phyloP scores from a whole-genome alignment of 2,797 vertebrate genomes.

The Chelonia mydas region DNA sequence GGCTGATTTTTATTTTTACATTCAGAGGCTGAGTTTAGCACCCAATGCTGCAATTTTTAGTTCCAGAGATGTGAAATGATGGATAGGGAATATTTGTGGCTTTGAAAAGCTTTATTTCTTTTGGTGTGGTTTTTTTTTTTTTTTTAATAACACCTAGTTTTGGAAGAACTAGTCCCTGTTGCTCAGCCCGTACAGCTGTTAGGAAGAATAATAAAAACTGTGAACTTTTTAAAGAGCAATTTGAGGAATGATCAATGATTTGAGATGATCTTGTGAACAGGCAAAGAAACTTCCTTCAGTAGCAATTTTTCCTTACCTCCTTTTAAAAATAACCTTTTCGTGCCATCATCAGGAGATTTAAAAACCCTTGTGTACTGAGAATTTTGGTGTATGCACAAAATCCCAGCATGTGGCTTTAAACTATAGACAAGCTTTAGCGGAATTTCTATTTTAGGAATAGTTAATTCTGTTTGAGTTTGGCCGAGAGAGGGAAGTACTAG shows the following conservation, averaged over 20 bases:
- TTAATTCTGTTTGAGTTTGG: slow-evolving; percentile 75
- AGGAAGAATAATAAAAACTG: slow-evolving; percentile 36
- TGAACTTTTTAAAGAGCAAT: slow-evolving; percentile 16
- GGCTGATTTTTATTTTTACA: not conserved
- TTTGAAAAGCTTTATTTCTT: not conserved
- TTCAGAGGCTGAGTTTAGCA: not conserved
- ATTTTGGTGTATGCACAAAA: slow-evolving; percentile 32
- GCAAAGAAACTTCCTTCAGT: not conserved
- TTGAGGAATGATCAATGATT: not conserved
- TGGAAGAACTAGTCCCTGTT: slow-evolving; percentile 23
- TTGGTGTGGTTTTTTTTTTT: not conserved
- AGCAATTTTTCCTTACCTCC: not conserved
- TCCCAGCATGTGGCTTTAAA: slow-evolving; percentile 67
- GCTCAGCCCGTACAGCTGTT: slow-evolving; percentile 8
- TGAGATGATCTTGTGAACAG: not conserved
- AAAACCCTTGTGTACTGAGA: slow-evolving; percentile 4
- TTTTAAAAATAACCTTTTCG: slow-evolving; percentile 1
- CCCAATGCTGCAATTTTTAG: not conserved
- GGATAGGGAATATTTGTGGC: not conserved
- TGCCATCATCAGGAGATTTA: not conserved
- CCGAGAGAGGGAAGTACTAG: not conserved
- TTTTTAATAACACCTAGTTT: not conserved
- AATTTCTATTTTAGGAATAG: slow-evolving; percentile 74
- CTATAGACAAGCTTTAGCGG: slow-evolving; percentile 64
- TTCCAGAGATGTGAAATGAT: not conserved